Evolutionary conservation across 2,797 vertebrate genomes (phyloP), one percentile per base, ranked within the genome.

Genomic region (Trematomus bernacchii): DNA sequence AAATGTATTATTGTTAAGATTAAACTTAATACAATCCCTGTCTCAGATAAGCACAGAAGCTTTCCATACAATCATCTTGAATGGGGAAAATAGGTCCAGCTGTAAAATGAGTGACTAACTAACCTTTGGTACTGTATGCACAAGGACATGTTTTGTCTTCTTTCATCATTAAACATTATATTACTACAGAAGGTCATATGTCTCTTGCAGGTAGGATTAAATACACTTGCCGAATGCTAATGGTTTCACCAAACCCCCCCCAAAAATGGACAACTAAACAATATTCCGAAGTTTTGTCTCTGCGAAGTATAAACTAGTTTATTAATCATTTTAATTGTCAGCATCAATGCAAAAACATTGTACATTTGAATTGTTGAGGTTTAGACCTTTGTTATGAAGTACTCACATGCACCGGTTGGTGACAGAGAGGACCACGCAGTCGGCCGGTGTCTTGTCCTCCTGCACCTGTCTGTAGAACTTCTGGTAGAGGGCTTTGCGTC

Each of bases 371-470:
- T 37, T 37, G 33, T 64, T 30, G 18, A 43, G 14, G 16, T 48
- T 43, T 65, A 2, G 1, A 58, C 47, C 19, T 43, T 40, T 55
- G 13, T 44, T 23, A 0, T 0, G 4, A 37, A 60, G 58, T 84
- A 94, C 93, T 94, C 90, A 95, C 95, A 93, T 92, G 81, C 91
- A 90, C 62, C 95, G 87, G 76, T 93, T 96, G 87, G 90, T 92
- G 50, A 95, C 89, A 6, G 95, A 94, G 79, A 96, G 90, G 71
- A 94, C 90, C 64, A 96, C 90, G 23, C 95, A 96, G 82, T 96
- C 94, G 0, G 93, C 94, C 2, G 95, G 87, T 70, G 78, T 92
- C 75, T 68, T 86, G 23, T 94, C 94, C 75, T 96, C 93, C 85
- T 96, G 92, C 43, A 96, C 90, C 79, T 94, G 90, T 55, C 92